phyloP scores from a whole-genome alignment of 2,113 vertebrate species.

The Xerus inauris region DNA sequence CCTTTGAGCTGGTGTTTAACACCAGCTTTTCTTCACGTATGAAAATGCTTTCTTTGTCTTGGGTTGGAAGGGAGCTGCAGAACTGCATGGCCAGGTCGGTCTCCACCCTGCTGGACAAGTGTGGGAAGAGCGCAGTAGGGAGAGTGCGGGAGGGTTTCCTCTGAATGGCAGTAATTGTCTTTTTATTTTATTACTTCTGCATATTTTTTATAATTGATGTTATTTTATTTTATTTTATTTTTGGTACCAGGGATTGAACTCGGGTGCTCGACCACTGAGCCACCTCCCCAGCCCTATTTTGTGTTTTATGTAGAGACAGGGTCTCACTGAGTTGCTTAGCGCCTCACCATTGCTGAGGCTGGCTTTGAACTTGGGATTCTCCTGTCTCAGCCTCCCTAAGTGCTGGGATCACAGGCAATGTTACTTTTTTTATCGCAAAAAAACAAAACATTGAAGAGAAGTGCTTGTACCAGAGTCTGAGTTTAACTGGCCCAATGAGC shows the following conservation, averaged over 20 bases:
- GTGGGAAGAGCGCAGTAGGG: background rate
- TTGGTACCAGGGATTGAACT: too few relatives aligned
- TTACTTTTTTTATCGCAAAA: background rate
- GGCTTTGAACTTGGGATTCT: too few relatives aligned
- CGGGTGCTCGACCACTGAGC: too few relatives aligned
- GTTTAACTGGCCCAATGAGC: background rate
- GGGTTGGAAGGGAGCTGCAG: background rate
- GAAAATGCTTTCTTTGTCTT: background rate
- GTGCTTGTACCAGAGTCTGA: background rate
- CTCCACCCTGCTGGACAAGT: background rate
- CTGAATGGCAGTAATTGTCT: background rate
- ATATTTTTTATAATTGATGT: background rate
- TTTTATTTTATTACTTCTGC: background rate
- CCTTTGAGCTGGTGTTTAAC: rapidly evolving
- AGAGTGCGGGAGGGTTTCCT: background rate
- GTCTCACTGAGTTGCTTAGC: too few relatives aligned
- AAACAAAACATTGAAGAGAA: background rate
- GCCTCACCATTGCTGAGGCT: too few relatives aligned
- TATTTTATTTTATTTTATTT: too few relatives aligned
- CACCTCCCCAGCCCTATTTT: too few relatives aligned
- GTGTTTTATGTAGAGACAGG: too few relatives aligned
- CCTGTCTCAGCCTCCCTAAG: too few relatives aligned
- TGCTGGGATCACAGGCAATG: too few relatives aligned
- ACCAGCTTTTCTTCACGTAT: rapidly evolving
- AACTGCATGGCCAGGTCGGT: background rate